phyloP scores from a whole-genome alignment of 2,797 vertebrate genomes.

The Cossypha dichroa region DNA sequence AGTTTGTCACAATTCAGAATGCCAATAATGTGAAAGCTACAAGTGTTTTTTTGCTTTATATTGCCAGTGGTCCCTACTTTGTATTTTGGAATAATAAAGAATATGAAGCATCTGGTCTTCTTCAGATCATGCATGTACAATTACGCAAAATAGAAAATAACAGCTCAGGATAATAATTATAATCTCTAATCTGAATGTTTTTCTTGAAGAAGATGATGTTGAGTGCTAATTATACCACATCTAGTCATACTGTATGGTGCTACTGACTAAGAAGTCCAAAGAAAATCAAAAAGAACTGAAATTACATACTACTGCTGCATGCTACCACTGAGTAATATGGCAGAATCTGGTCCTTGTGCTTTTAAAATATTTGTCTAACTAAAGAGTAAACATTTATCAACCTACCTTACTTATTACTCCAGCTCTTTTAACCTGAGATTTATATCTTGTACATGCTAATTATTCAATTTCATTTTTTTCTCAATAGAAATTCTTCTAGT shows the following conservation, averaged over 20 bases:
- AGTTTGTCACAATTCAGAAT: conserved; percentile 31
- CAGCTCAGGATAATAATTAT: neutral
- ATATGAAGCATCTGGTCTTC: neutral
- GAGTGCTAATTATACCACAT: neutral
- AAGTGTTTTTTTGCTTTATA: neutral
- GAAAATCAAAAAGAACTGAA: neutral
- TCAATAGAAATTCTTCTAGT: neutral
- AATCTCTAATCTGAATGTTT: neutral
- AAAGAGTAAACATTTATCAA: neutral
- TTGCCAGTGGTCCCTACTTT: neutral
- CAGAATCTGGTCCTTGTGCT: neutral
- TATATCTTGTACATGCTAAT: neutral
- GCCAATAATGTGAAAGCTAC: neutral
- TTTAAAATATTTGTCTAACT: neutral
- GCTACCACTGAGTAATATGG: neutral
- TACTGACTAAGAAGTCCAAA: neutral
- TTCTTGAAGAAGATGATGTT: neutral
- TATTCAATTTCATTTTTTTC: neutral
- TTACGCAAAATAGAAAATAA: neutral
- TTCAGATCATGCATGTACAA: neutral
- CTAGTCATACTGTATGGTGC: neutral
- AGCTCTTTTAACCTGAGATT: neutral
- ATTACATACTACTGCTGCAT: neutral
- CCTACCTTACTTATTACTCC: neutral
- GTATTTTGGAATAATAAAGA: conserved; percentile 1